Conservation (phyloP, 2,797 vertebrate genomes). For the Neoniphon sammara region DNA sequence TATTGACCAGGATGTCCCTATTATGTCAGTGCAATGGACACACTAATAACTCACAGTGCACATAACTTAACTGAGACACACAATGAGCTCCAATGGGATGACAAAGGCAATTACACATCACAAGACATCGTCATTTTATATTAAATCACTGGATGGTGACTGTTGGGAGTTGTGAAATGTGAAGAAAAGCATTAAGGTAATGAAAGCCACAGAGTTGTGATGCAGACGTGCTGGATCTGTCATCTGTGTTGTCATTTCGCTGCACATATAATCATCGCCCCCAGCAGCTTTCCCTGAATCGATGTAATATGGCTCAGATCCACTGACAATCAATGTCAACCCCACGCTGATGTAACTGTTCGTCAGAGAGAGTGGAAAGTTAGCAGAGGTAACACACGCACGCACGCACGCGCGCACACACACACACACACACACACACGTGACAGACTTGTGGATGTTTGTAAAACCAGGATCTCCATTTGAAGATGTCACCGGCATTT, state of each 20-base stretch:
- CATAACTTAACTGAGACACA: slow-evolving; percentile 62
- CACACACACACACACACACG: not conserved
- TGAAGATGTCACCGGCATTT: slow-evolving; percentile 24
- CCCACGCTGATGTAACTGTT: slow-evolving; percentile 49
- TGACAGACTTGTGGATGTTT: slow-evolving; percentile 15
- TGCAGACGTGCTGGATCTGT: slow-evolving; percentile 1
- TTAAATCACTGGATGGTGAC: slow-evolving; percentile 16
- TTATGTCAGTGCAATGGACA: slow-evolving; percentile 76
- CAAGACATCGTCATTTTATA: slow-evolving; percentile 14
- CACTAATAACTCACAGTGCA: slow-evolving; percentile 74
- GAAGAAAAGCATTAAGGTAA: slow-evolving; percentile 11
- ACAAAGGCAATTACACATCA: slow-evolving; percentile 53
- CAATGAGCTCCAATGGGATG: slow-evolving; percentile 78
- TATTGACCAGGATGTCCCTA: slow-evolving; percentile 78
- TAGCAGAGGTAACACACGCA: slow-evolving; percentile 26
- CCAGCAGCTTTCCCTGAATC: slow-evolving; percentile 69
- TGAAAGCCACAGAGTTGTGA: slow-evolving; percentile 16
- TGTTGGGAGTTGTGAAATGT: slow-evolving; percentile 1
- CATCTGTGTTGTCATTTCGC: slow-evolving; percentile 16
- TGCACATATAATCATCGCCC: slow-evolving; percentile 40
- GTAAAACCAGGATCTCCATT: slow-evolving; percentile 11
- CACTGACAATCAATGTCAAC: slow-evolving; percentile 67
- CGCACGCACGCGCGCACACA: not conserved
- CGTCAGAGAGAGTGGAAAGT: slow-evolving; percentile 73
- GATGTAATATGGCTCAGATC: slow-evolving; percentile 64